Evolutionary conservation across 2,888 invertebrate genomes (phyloP).

Genomic region (Drosophila eohydei): DNA sequence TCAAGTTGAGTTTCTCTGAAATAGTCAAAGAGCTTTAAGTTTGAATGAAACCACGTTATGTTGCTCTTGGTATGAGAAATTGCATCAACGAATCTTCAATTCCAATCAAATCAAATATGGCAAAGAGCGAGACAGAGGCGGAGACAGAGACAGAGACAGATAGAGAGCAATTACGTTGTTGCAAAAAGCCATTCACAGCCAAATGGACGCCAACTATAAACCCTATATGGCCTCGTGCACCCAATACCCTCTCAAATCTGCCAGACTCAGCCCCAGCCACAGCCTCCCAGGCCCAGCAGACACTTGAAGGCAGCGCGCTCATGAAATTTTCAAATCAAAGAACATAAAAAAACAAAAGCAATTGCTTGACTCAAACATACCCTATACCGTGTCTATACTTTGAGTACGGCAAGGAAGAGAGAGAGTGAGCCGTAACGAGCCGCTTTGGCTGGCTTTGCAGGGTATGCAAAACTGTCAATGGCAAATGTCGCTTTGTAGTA

Average conservation of each 20-base stretch:
- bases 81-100: not conserved
- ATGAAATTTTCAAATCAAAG: conserved; percentile 65
- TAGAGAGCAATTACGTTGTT: conserved; percentile 1
- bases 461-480: conserved; percentile 65
- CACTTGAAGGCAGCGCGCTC: conserved; percentile 12
- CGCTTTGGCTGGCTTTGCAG: not conserved
- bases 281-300: conserved; percentile 1
- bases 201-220: conserved; percentile 4
- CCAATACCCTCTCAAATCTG: conserved; percentile 1
- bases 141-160: not conserved
- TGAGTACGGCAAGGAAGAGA: not conserved
- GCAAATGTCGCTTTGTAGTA: conserved; percentile 44
- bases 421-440: not conserved
- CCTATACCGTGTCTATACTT: not conserved
- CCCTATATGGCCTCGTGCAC: not conserved
- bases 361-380: conserved; percentile 1
- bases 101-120: conserved; percentile 1
- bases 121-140: not conserved
- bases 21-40: not conserved
- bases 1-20: no score
- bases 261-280: not conserved
- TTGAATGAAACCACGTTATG: not conserved
- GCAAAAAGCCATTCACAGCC: conserved; percentile 10
- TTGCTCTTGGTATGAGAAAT: not conserved
- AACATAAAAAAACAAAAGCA: conserved; percentile 33